A percentile compares a stretch with the other conserved stretches of the same genome.
These are phyloP conservation scores for Chymomyza costata DNA, from an alignment of 1,140 invertebrate genomes.

Conservation along the genomic window DNA sequence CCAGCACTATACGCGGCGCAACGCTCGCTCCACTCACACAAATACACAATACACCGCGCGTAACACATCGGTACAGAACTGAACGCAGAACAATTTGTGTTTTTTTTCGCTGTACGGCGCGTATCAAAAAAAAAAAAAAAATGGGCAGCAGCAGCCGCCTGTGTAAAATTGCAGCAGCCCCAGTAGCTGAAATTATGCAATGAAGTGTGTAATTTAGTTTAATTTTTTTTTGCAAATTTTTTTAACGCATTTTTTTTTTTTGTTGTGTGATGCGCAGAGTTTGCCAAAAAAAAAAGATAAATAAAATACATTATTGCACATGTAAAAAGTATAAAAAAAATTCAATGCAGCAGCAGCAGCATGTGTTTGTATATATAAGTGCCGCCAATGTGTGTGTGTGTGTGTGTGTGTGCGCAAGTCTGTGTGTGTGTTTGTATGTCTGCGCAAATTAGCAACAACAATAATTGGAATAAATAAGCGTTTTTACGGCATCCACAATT, in stretches of 20 bases:
- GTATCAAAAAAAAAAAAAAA: too few relatives aligned
- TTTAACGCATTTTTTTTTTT: too few relatives aligned
- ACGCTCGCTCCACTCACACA: too few relatives aligned
- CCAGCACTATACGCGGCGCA: too few relatives aligned
- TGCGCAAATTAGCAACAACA: constrained; percentile 22
- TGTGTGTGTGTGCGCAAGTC: background rate
- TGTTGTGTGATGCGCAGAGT: too few relatives aligned
- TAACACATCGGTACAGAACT: too few relatives aligned
- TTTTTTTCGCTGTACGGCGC: constrained; percentile 37
- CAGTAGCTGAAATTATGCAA: constrained; percentile 50
- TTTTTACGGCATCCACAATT: too few relatives aligned
- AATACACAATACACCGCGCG: too few relatives aligned
- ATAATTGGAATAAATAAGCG: constrained; percentile 11
- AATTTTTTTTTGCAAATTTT: constrained; percentile 15
- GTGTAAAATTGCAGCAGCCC: constrained; percentile 21
- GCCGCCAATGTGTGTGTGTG: constrained; percentile 6
- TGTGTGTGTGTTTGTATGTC: constrained; percentile 5
- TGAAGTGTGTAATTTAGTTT: constrained; percentile 45
- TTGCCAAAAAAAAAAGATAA: too few relatives aligned
- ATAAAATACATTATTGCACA: constrained; percentile 28
- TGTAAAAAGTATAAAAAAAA: constrained; percentile 31
- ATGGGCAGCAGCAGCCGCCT: constrained; percentile 41
- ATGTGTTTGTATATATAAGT: constrained; percentile 1
- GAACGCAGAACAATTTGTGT: constrained; percentile 34
- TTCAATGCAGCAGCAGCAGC: constrained; percentile 15